Conservation (phyloP, 2,888 invertebrate genomes). For the Exocentrus adspersus region DNA sequence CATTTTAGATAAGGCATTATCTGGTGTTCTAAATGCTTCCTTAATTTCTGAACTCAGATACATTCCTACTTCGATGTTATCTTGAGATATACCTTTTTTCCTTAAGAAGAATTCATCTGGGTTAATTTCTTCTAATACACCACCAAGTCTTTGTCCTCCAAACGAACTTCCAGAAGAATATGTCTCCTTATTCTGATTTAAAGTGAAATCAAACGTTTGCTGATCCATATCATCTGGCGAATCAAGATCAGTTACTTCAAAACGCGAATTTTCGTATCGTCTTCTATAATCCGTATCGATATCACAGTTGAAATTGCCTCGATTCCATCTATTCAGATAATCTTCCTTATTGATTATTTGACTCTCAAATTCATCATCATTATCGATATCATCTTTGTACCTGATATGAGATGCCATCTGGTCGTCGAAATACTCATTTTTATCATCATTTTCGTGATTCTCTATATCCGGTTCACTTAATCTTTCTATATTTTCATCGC, state of each 20-base stretch:
- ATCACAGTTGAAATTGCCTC: slow-evolving; percentile 58
- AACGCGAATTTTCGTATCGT: slow-evolving; percentile 32
- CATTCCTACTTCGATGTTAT: slow-evolving; percentile 81
- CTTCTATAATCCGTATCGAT: slow-evolving; percentile 27
- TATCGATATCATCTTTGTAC: slow-evolving; percentile 62
- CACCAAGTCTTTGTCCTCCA: slow-evolving; percentile 66
- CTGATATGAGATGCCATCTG: slow-evolving; percentile 54
- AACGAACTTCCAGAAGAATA: slow-evolving; percentile 72
- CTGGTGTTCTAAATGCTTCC: slow-evolving; percentile 77
- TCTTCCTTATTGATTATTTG: slow-evolving; percentile 65
- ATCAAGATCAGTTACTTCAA: slow-evolving; percentile 54
- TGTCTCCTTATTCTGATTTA: slow-evolving; percentile 61
- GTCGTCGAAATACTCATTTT: slow-evolving; percentile 42
- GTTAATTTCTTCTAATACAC: slow-evolving; percentile 85
- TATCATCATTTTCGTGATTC: slow-evolving; percentile 26
- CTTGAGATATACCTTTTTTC: slow-evolving; percentile 83
- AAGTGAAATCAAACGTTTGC: slow-evolving; percentile 29
- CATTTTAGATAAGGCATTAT: slow-evolving; percentile 73
- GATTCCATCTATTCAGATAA: slow-evolving; percentile 59
- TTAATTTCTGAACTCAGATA: slow-evolving; percentile 83
- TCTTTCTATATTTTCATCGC: slow-evolving; percentile 37
- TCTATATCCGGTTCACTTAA: slow-evolving; percentile 42
- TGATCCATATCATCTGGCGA: slow-evolving; percentile 43
- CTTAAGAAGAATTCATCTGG: slow-evolving; percentile 88
- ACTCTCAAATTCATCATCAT: slow-evolving; percentile 66